A percentile compares a stretch with the other conserved stretches of the same genome.
These are phyloP conservation scores for Aldrovandia affinis DNA, from an alignment of 2,797 vertebrate species.

Conservation along the genomic window DNA sequence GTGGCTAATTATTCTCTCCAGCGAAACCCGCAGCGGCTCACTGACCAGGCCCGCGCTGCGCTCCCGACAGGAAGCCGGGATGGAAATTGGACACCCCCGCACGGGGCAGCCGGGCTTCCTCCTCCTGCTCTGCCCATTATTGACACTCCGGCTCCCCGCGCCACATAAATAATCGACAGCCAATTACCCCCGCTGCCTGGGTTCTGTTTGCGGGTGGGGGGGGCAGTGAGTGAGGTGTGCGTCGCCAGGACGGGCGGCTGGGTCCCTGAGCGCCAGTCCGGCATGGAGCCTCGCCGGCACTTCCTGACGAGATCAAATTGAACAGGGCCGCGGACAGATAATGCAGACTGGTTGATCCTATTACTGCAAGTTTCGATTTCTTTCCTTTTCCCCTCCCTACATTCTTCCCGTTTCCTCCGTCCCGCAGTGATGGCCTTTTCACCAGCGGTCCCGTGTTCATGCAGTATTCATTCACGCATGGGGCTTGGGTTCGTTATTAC, in stretches of 20 bases:
- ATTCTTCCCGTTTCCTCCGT: constrained; percentile 35
- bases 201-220: constrained; percentile 78
- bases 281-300: constrained; percentile 46
- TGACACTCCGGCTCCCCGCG: constrained; percentile 80
- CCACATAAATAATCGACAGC: constrained; percentile 84
- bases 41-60: constrained; percentile 66
- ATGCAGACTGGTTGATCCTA: constrained; percentile 59
- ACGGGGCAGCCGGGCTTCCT: constrained; percentile 68
- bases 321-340: constrained; percentile 47
- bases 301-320: constrained; percentile 58
- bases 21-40: constrained; percentile 64
- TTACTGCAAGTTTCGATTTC: constrained; percentile 52
- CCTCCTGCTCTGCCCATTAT: constrained; percentile 74
- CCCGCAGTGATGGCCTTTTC: constrained; percentile 1
- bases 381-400: constrained; percentile 29
- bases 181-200: constrained; percentile 83
- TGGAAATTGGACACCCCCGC: constrained; percentile 65
- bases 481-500: constrained; percentile 59
- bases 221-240: constrained; percentile 40
- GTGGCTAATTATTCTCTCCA: constrained; percentile 79
- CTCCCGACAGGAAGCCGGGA: constrained; percentile 67
- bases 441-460: constrained; percentile 40
- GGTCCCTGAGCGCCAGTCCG: constrained; percentile 22
- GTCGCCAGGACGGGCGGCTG: constrained; percentile 40
- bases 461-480: constrained; percentile 51